Base-by-base conservation (phyloP, 2,888 invertebrate genomes). In the Petrolisthes cinctipes region DNA sequence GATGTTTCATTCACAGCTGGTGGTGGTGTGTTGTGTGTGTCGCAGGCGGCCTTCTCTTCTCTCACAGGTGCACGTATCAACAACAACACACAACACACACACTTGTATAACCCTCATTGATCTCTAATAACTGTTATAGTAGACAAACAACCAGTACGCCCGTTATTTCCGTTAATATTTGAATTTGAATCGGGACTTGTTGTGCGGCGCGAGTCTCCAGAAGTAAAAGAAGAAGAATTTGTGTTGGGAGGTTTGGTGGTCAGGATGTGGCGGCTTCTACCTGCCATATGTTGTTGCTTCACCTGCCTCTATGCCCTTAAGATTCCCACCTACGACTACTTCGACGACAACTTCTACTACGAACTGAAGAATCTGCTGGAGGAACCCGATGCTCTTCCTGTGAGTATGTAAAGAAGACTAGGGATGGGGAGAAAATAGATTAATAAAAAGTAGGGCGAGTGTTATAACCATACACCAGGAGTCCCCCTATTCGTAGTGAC, bases 361-460 rank as follows among this genome's bases (percentile, higher is more conserved):
- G 94, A 94, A 92, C 93, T 94, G 78, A 93, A 94, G 90, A 93
- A 94, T 87, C 92, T 94, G 73, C 92, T 94, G 82, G 93, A 93
- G 85, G 92, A 93, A 71, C 93, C 93, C 89, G 91, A 93, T 84
- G 92, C 92, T 66, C 81, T 91, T 86, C 91, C 92, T 90, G 91
- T 91, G 86, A 89, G 91, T 86, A 9, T 7, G 23, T 23, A 9
- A 14, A 73, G 5, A n/a, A 1, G 37, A 37, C 37, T 37, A 17
- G 37, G 4, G 23, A 7, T 0, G 54, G 80, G 57, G 7, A 56
- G 20, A 17, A 20, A 5, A 3, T 9, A 23, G 54, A 6, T 9
- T 14, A 11, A 51, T 11, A 7, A 37, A 51, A 56, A 37, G 11
- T 11, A 23, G 76, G 6, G 23, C 11, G 9, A 37, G 14, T 4